Conservation (phyloP, 2,888 invertebrate genomes). For the Ophioninae sp. region DNA sequence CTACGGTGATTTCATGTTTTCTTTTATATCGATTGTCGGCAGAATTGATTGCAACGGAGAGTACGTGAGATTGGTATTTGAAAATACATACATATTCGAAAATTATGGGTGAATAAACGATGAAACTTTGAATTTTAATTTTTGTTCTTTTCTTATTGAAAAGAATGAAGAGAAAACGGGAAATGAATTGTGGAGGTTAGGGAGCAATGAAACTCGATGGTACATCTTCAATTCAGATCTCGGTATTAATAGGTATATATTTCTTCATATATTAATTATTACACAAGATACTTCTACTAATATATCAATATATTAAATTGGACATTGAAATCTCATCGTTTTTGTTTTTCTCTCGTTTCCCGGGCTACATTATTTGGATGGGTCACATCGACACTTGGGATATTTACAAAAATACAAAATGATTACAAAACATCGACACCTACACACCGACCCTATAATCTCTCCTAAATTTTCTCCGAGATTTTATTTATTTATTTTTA, state of each 20-base stretch:
- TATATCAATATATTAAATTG: conserved; percentile 71
- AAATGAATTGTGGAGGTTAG: background rate
- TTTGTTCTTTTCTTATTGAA: background rate
- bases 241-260: conserved; percentile 56
- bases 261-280: conserved; percentile 62
- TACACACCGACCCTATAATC: conserved; percentile 69
- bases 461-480: conserved; percentile 35
- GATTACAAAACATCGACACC: conserved; percentile 78
- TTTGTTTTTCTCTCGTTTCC: conserved; percentile 18
- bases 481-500: background rate
- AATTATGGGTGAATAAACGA: too few relatives aligned
- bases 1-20: background rate
- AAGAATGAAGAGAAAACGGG: background rate
- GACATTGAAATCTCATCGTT: conserved; percentile 45
- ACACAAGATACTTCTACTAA: conserved; percentile 60
- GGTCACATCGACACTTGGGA: conserved; percentile 64
- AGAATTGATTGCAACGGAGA: too few relatives aligned
- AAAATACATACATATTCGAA: too few relatives aligned
- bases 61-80: too few relatives aligned
- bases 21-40: background rate
- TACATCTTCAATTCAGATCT: conserved; percentile 24
- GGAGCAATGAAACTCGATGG: background rate
- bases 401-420: conserved; percentile 81
- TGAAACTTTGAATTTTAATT: too few relatives aligned
- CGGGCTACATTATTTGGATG: conserved; percentile 1